phyloP scores from a whole-genome alignment of 2,888 invertebrate species.

The Drosophila birchii region DNA sequence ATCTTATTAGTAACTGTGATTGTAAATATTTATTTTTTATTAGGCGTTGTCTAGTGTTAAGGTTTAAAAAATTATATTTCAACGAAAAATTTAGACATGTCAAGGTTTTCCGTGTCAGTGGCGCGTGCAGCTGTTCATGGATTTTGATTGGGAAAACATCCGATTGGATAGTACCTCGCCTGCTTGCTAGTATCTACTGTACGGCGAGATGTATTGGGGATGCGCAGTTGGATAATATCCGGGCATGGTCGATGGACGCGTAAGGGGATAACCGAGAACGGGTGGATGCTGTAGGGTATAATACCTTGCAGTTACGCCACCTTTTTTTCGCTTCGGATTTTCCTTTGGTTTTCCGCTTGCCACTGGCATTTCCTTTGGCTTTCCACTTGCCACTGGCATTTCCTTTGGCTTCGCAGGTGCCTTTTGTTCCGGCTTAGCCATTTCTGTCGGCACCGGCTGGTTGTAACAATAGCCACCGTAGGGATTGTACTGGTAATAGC shows the following conservation, averaged over 20 bases:
- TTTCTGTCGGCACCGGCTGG: no score
- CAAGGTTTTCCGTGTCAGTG: not conserved
- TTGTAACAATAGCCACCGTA: constrained; percentile 3
- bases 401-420: not conserved
- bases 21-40: not conserved
- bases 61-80: constrained; percentile 18
- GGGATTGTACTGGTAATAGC: constrained; percentile 14
- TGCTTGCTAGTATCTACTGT: constrained; percentile 8
- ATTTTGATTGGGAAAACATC: not conserved
- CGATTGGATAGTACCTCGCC: not conserved
- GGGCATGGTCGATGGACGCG: constrained; percentile 7
- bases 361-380: not conserved
- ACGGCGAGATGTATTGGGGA: constrained; percentile 7
- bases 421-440: not conserved
- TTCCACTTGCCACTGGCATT: no score
- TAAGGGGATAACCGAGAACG: not conserved
- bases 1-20: no score
- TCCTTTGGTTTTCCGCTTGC: not conserved
- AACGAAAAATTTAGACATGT: constrained; percentile 36
- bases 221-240: not conserved
- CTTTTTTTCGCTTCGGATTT: not conserved
- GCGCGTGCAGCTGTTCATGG: not conserved
- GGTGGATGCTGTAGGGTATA: not conserved
- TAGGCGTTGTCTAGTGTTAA: constrained; percentile 6
- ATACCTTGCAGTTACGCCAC: not conserved